Evolutionary conservation across 2,888 invertebrate species (phyloP).

Genomic region (Nudaria mundana): DNA sequence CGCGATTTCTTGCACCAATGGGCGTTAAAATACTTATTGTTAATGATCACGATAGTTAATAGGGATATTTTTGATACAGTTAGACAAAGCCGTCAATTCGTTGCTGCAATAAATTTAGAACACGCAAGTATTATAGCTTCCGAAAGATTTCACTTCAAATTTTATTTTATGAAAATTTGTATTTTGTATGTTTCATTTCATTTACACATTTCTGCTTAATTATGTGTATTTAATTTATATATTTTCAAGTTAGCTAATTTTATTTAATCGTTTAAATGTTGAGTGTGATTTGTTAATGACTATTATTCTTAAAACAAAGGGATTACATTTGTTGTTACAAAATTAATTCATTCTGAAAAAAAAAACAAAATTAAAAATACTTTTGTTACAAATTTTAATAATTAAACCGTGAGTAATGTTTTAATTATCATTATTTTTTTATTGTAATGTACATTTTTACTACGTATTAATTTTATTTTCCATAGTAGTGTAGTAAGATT

Average conservation of each 20-base stretch:
- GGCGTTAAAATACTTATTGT: conserved; percentile 64
- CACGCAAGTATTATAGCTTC: not conserved
- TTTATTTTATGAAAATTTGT: not conserved
- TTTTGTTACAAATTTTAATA: conserved; percentile 30
- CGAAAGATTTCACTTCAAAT: not conserved
- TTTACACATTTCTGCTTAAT: too few species aligned
- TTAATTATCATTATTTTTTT: conserved; percentile 44
- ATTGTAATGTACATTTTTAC: too few species aligned
- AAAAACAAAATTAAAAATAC: not conserved
- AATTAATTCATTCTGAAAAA: not conserved
- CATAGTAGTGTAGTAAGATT: too few species aligned
- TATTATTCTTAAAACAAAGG: too few species aligned
- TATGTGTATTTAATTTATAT: too few species aligned
- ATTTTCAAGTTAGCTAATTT: too few species aligned
- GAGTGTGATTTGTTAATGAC: too few species aligned
- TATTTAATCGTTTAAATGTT: too few species aligned
- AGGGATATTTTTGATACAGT: conserved; percentile 5
- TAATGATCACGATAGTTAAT: conserved; percentile 59
- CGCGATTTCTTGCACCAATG: conserved; percentile 64
- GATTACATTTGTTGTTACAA: not conserved
- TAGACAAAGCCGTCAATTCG: conserved; percentile 1
- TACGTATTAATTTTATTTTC: conserved; percentile 29
- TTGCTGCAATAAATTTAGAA: not conserved
- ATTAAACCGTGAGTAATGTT: conserved; percentile 55
- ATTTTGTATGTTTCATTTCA: too few species aligned